These are phyloP conservation scores for Amaurobius ferox DNA, from an alignment of 2,888 invertebrate species.

Conservation along the genomic window DNA sequence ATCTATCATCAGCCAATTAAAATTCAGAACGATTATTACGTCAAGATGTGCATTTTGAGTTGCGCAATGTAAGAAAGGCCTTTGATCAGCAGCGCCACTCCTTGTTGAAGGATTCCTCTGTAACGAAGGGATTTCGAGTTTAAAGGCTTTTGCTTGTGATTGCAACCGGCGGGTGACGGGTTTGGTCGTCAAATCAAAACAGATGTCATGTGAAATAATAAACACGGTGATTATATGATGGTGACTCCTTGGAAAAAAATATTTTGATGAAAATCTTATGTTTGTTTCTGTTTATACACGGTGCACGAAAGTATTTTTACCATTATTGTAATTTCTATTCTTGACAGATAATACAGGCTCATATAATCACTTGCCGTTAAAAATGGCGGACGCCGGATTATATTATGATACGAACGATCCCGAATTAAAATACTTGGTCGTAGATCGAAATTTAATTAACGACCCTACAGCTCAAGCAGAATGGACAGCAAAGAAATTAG, in stretches of 20 bases:
- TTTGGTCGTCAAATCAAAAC: conserved; percentile 36
- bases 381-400: conserved; percentile 70
- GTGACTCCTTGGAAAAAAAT: neutral
- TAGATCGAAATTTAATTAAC: conserved; percentile 96
- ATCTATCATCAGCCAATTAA: too few species aligned
- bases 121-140: neutral
- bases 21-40: too few species aligned
- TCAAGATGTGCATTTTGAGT: too few species aligned
- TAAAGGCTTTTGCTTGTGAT: conserved; percentile 18
- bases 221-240: neutral
- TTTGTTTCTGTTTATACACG: neutral
- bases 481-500: conserved; percentile 98
- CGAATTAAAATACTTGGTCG: conserved; percentile 92
- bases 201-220: conserved; percentile 61
- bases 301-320: neutral
- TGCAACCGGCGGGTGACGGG: conserved; percentile 38
- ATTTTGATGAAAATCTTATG: conserved; percentile 10
- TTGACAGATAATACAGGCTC: neutral
- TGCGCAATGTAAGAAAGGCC: too few species aligned
- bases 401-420: conserved; percentile 72
- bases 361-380: conserved; percentile 5
- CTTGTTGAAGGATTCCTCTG: neutral
- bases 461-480: conserved; percentile 99
- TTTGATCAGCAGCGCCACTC: conserved; percentile 1
- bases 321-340: neutral